Conservation (phyloP, 2,113 vertebrate genomes). For the Origma solitaria region DNA sequence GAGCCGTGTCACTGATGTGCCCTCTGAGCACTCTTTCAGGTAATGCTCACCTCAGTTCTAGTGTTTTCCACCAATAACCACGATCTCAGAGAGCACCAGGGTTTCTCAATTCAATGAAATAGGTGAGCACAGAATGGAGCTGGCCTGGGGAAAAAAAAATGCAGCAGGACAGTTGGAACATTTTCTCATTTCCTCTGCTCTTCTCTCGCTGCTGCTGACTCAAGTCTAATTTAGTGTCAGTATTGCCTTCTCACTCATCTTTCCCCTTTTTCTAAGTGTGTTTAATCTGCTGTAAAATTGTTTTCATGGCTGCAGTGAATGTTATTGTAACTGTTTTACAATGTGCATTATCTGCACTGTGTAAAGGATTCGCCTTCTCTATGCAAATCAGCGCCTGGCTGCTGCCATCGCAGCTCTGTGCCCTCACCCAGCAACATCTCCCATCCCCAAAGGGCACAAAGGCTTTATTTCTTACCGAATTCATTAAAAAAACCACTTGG, state of each 20-base stretch:
- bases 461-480: neutral
- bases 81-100: neutral
- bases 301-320: constrained; percentile 59
- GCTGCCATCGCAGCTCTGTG: neutral
- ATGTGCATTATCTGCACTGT: constrained; percentile 39
- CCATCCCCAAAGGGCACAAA: neutral
- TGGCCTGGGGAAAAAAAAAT: neutral
- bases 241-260: constrained; percentile 37
- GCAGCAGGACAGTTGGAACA: neutral
- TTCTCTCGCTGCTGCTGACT: constrained; percentile 9
- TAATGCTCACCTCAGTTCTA: neutral
- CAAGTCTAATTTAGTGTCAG: constrained; percentile 38
- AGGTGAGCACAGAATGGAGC: neutral
- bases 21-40: neutral
- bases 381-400: constrained; percentile 36
- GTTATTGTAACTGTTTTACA: constrained; percentile 64
- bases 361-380: constrained; percentile 39
- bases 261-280: constrained; percentile 55
- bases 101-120: neutral
- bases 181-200: neutral
- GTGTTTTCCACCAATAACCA: neutral
- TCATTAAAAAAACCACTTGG: neutral
- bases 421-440: neutral
- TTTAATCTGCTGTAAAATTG: constrained; percentile 75
- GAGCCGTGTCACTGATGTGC: accelerated